Evolutionary conservation across 2,888 invertebrate genomes (phyloP).

Genomic region (Thera obeliscata): DNA sequence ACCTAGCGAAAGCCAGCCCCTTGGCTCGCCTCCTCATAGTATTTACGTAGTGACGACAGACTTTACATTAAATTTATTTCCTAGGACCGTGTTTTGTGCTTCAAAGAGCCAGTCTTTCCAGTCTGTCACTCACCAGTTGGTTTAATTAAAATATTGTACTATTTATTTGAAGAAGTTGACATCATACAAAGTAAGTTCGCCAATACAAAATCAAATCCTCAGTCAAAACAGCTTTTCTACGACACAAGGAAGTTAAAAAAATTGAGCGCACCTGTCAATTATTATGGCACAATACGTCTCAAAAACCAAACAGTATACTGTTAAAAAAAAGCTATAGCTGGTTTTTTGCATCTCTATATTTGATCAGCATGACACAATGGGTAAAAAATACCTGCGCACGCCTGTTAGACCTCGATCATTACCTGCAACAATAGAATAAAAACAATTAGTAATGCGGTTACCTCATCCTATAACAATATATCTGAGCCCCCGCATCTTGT

Average conservation of each 20-base stretch:
- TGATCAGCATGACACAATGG: slow-evolving; percentile 5
- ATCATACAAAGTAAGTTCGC: too few relatives aligned
- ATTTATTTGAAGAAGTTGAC: too few relatives aligned
- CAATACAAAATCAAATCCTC: too few relatives aligned
- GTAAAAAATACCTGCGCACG: slow-evolving; percentile 14
- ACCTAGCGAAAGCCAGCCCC: slow-evolving; percentile 62
- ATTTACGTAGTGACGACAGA: slow-evolving; percentile 62
- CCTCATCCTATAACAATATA: slow-evolving; percentile 71
- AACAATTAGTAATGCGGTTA: slow-evolving; percentile 74
- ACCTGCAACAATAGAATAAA: slow-evolving; percentile 78
- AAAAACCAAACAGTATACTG: not conserved
- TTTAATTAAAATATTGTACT: not conserved
- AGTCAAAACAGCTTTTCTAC: too few relatives aligned
- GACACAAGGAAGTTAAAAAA: too few relatives aligned
- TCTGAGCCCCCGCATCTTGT: slow-evolving; percentile 79
- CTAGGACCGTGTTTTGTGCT: slow-evolving; percentile 33
- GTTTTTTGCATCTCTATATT: slow-evolving; percentile 5
- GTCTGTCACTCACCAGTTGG: not conserved
- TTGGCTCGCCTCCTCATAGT: slow-evolving; percentile 57
- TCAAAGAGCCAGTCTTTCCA: not conserved
- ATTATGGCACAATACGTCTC: too few relatives aligned
- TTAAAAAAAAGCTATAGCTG: not conserved
- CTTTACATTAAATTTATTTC: slow-evolving; percentile 62
- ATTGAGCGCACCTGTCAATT: too few relatives aligned
- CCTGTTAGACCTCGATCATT: slow-evolving; percentile 54